Conservation (phyloP, 2,888 invertebrate genomes). For the Dyspetes luteomarginatus region DNA sequence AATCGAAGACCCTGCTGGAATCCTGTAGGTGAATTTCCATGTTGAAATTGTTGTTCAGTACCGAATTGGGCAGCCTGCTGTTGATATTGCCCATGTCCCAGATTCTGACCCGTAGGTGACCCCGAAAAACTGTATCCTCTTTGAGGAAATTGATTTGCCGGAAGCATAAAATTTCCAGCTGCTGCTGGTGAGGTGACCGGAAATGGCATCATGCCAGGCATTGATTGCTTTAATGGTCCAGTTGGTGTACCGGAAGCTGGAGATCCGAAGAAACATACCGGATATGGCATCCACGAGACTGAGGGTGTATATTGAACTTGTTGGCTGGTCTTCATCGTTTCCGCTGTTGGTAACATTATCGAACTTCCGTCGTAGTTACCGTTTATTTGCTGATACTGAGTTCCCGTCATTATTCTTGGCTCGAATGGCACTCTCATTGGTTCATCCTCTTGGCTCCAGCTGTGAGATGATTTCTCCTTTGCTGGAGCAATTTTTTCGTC, state of each 20-base stretch:
- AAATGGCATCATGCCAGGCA: conserved; percentile 47
- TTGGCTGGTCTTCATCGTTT: conserved; percentile 76
- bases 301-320: conserved; percentile 75
- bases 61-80: conserved; percentile 27
- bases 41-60: conserved; percentile 18
- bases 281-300: conserved; percentile 71
- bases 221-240: conserved; percentile 20
- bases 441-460: neutral
- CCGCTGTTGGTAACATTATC: conserved; percentile 70
- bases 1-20: conserved; percentile 43
- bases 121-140: conserved; percentile 47
- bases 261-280: conserved; percentile 71
- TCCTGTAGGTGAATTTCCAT: conserved; percentile 5
- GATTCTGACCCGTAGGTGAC: conserved; percentile 49
- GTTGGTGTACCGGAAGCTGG: conserved; percentile 9
- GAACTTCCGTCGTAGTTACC: conserved; percentile 47
- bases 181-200: conserved; percentile 60
- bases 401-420: conserved; percentile 44
- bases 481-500: too few relatives aligned
- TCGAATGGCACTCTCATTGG: neutral
- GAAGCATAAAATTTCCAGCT: conserved; percentile 14
- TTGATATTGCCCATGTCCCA: conserved; percentile 31
- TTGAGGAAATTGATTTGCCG: conserved; percentile 43
- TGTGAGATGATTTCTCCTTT: too few relatives aligned
- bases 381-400: conserved; percentile 27